phyloP scores from a whole-genome alignment of 2,113 vertebrate genomes.

The Rhinogobius similis region DNA sequence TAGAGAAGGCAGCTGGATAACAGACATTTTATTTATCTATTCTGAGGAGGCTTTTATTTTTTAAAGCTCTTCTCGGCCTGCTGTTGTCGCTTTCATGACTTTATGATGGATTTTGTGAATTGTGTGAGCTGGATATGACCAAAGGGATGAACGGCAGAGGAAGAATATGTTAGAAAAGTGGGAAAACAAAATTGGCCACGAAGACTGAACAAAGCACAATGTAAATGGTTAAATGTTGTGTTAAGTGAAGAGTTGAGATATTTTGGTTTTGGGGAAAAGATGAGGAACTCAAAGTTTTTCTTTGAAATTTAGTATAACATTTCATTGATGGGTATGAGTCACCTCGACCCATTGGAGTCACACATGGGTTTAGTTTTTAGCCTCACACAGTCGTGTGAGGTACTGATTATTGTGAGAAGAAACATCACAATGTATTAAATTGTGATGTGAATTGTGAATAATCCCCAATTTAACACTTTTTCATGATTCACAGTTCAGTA shows the following conservation, averaged over 20 bases:
- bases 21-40: constrained; percentile 79
- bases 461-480: too few species aligned
- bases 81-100: constrained; percentile 72
- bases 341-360: too few species aligned
- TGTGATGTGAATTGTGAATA: too few species aligned
- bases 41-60: constrained; percentile 74
- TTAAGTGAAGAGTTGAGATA: constrained; percentile 48
- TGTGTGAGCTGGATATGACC: constrained; percentile 63
- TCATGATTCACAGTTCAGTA: too few species aligned
- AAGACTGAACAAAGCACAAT: constrained; percentile 57
- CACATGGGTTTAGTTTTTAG: too few species aligned
- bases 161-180: constrained; percentile 37
- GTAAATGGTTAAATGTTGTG: constrained; percentile 41
- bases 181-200: constrained; percentile 58
- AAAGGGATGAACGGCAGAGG: constrained; percentile 66
- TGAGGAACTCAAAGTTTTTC: background rate
- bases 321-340: background rate
- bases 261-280: constrained; percentile 6
- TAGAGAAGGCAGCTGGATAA: constrained; percentile 79
- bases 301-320: background rate
- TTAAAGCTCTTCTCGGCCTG: constrained; percentile 69
- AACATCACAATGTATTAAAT: too few species aligned
- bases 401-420: too few species aligned
- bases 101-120: constrained; percentile 66
- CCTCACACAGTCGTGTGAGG: too few species aligned